phyloP scores from a whole-genome alignment of 1,140 invertebrate genomes.

The Drosophila pachea region DNA sequence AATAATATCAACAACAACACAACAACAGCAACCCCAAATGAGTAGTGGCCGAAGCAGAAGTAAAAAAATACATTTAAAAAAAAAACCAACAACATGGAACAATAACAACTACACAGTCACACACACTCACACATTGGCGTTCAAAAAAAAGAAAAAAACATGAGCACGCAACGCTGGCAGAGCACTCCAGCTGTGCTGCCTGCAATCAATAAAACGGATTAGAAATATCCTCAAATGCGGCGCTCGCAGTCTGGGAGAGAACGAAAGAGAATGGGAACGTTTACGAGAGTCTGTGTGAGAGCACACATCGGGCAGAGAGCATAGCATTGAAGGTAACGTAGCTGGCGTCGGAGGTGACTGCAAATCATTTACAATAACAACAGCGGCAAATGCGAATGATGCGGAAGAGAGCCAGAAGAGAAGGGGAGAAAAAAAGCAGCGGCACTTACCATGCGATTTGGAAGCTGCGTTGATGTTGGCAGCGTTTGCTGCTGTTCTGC shows the following conservation, averaged over 20 bases:
- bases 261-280: slow-evolving; percentile 17
- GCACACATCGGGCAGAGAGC: slow-evolving; percentile 3
- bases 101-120: slow-evolving; percentile 55
- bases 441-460: slow-evolving; percentile 47
- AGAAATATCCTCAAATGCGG: slow-evolving; percentile 75
- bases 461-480: slow-evolving; percentile 10
- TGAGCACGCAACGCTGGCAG: slow-evolving; percentile 34
- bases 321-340: slow-evolving; percentile 17
- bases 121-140: slow-evolving; percentile 12
- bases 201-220: slow-evolving; percentile 77
- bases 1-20: slow-evolving; percentile 6
- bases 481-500: slow-evolving; percentile 4
- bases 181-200: slow-evolving; percentile 50
- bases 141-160: too few relatives aligned
- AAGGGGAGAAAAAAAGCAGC: slow-evolving; percentile 35
- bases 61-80: slow-evolving; percentile 46
- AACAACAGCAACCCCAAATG: slow-evolving; percentile 61
- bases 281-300: background rate
- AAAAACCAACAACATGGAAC: slow-evolving; percentile 61
- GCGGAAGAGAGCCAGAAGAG: slow-evolving; percentile 10
- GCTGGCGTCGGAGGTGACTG: slow-evolving; percentile 36
- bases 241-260: slow-evolving; percentile 50
- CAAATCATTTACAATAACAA: slow-evolving; percentile 63
- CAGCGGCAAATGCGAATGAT: slow-evolving; percentile 35
- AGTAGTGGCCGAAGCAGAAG: slow-evolving; percentile 46